Conservation (phyloP, 2,888 invertebrate species). For the Microdon myrmicae region DNA sequence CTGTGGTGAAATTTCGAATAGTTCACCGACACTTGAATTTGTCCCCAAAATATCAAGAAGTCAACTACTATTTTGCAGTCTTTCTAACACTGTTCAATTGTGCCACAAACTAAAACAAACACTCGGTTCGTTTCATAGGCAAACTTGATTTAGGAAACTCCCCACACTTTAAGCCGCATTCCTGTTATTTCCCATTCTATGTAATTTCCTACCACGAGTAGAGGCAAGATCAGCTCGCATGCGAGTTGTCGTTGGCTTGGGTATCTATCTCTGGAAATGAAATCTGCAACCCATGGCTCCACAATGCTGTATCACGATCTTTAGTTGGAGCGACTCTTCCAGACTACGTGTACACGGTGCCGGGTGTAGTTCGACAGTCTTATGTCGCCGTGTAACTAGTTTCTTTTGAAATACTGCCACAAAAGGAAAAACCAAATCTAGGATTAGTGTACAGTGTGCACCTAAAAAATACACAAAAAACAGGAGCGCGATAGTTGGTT, state of each 20-base stretch:
- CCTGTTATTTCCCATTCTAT: slow-evolving; percentile 2
- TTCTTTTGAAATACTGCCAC: slow-evolving; percentile 18
- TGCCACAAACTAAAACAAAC: no score
- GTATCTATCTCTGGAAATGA: no score
- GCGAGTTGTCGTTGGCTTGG: slow-evolving; percentile 32
- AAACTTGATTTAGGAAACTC: no score
- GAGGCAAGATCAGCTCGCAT: slow-evolving; percentile 26
- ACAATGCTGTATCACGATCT: slow-evolving; percentile 33
- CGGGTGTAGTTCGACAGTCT: slow-evolving; percentile 17
- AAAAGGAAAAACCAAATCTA: not conserved
- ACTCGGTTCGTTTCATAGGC: no score
- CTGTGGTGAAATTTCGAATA: no score
- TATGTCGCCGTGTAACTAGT: slow-evolving; percentile 27
- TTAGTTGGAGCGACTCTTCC: slow-evolving; percentile 43
- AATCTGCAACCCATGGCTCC: slow-evolving; percentile 9
- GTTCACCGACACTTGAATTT: no score
- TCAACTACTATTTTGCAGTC: no score
- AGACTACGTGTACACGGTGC: slow-evolving; percentile 34
- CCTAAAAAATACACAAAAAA: slow-evolving; percentile 4
- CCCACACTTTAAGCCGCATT: slow-evolving; percentile 4
- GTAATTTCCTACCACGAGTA: slow-evolving; percentile 29
- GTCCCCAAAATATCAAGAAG: no score
- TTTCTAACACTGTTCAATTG: no score
- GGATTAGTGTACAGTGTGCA: slow-evolving; percentile 5
- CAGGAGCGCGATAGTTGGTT: no score